Conservation (phyloP, 2,888 invertebrate species). For the Dryobotodes eremita region DNA sequence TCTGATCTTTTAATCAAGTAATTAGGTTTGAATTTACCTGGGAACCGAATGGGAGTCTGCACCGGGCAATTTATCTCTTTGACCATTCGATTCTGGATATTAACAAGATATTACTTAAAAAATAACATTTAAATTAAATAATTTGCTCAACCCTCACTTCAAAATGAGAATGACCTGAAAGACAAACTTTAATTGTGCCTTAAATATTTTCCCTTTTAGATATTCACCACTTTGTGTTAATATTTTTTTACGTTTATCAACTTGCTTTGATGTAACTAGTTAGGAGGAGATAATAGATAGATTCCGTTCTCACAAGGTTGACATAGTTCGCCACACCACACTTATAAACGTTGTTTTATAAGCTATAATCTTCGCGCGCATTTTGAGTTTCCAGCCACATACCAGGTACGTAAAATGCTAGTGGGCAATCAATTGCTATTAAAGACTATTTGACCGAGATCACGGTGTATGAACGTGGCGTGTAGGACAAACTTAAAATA, state of each 20-base stretch:
- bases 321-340: constrained; percentile 18
- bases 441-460: constrained; percentile 8
- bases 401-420: constrained; percentile 58
- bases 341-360: constrained; percentile 50
- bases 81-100: neutral
- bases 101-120: neutral
- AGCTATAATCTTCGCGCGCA: constrained; percentile 33
- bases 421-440: constrained; percentile 17
- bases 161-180: constrained; percentile 29
- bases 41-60: neutral
- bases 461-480: constrained; percentile 9
- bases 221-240: constrained; percentile 54
- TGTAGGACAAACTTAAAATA: constrained; percentile 8
- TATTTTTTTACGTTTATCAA: constrained; percentile 22
- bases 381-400: constrained; percentile 52
- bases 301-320: constrained; percentile 11
- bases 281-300: constrained; percentile 38
- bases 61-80: neutral
- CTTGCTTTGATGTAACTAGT: constrained; percentile 28
- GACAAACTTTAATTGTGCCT: neutral
- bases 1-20: neutral
- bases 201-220: constrained; percentile 12
- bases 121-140: neutral
- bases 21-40: neutral
- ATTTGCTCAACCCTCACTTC: neutral